Evolutionary conservation across 2,797 vertebrate species (phyloP), one percentile per base, ranked within the genome.

Genomic region (Diglossa cyanea): DNA sequence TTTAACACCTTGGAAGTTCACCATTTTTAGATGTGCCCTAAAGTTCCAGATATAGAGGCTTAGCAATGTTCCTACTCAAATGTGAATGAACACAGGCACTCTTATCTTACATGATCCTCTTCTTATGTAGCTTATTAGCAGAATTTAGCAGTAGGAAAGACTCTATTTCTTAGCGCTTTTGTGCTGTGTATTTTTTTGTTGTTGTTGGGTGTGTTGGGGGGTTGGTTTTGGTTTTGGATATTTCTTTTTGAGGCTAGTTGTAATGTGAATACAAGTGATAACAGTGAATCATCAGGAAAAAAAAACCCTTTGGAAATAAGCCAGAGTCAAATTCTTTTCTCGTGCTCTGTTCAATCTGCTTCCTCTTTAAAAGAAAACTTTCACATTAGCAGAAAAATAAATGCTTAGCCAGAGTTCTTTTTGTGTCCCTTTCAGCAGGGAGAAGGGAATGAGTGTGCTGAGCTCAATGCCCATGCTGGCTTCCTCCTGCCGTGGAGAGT

Each of bases 341-440:
- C 87, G 1, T 95, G 88, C 82, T 93, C 92, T 85, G 88, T 94
- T 95, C 94, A 95, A 96, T 96, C 96, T 96, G 95, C 93, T 96
- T 96, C 93, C 92, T 97, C 87, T 96, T 96, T 96, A 96, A 96
- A 94, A 88, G 95, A 95, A 96, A 96, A 96, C 94, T 96, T 95
- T 96, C 96, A 96, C 95, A 96, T 96, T 96, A 95, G 96, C 95
- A 97, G 95, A 96, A 97, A 95, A 96, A 97, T 95, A 96, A 96
- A 94, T 96, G 94, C 95, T 95, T 95, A 96, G 94, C 90, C 93
- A 95, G 92, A 95, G 93, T 97, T 97, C 94, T 97, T 97, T 97
- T 96, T 96, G 94, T 97, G 92, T 96, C 95, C 88, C 90, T 94
- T 96, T 96, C 95, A 95, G 94, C 88, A 93, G 94, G 95, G 94